These are phyloP conservation scores for Agapornis canus DNA, from an alignment of 2,797 vertebrate genomes.

Conservation along the genomic window DNA sequence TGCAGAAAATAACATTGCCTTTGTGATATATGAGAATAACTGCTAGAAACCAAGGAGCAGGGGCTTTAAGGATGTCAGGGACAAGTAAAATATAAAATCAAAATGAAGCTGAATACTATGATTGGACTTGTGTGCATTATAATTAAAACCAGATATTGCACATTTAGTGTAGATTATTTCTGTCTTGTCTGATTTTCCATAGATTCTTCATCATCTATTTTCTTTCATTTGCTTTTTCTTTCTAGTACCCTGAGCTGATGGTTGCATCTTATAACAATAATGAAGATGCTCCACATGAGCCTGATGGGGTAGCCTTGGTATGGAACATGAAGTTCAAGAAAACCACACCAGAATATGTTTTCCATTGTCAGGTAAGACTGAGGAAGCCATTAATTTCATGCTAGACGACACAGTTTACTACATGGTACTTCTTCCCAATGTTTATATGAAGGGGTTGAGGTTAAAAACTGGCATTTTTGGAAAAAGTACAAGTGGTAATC, in stretches of 20 bases:
- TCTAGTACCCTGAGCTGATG: conserved; percentile 93
- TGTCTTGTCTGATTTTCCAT: not conserved
- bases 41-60: not conserved
- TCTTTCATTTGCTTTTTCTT: not conserved
- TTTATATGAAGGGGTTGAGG: conserved; percentile 17
- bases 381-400: conserved; percentile 13
- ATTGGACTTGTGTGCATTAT: not conserved
- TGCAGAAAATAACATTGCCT: not conserved
- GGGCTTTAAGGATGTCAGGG: not conserved
- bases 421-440: not conserved
- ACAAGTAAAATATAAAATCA: not conserved
- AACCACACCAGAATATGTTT: conserved; percentile 94
- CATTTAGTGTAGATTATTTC: not conserved
- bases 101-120: not conserved
- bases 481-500: conserved; percentile 58
- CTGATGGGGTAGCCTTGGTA: conserved; percentile 93
- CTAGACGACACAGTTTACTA: conserved; percentile 20
- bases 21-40: not conserved
- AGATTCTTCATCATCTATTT: not conserved
- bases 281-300: conserved; percentile 95
- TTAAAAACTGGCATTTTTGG: conserved; percentile 69
- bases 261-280: conserved; percentile 98
- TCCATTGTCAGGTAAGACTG: conserved; percentile 93
- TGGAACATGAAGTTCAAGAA: conserved; percentile 99
- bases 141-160: conserved; percentile 46